These are phyloP conservation scores for Porphyrio hochstetteri DNA, from an alignment of 2,113 vertebrate genomes.

Conservation along the genomic window DNA sequence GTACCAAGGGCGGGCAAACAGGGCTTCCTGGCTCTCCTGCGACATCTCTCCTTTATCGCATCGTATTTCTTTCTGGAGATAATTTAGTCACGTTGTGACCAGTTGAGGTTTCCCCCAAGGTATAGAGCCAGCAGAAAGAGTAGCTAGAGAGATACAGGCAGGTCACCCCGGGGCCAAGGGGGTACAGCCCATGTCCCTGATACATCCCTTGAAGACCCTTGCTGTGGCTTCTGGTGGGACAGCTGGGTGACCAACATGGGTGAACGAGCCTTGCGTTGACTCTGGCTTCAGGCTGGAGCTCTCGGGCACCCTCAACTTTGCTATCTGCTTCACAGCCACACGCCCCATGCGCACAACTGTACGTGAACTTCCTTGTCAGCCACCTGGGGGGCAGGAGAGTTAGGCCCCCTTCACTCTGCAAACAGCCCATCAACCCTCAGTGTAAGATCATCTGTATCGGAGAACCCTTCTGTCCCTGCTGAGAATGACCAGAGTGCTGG, in stretches of 20 bases:
- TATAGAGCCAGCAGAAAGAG: not conserved
- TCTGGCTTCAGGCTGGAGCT: not conserved
- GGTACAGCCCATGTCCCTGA: fast-evolving
- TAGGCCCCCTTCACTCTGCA: not conserved
- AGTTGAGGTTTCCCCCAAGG: fast-evolving
- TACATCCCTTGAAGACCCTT: not conserved
- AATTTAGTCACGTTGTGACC: not conserved
- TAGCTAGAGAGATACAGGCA: not conserved
- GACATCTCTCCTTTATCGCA: fast-evolving
- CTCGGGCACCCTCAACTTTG: not conserved
- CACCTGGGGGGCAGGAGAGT: not conserved
- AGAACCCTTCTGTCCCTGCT: not conserved
- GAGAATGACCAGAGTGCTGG: not conserved
- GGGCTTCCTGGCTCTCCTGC: not conserved
- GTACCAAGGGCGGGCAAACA: not conserved
- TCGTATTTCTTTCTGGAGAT: not conserved
- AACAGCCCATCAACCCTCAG: not conserved
- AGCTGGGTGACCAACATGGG: fast-evolving
- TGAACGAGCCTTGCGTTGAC: no score
- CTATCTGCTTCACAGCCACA: not conserved
- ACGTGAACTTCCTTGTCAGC: not conserved
- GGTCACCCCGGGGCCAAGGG: not conserved
- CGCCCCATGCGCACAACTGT: no score
- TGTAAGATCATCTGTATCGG: not conserved
- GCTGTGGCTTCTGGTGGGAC: not conserved